Conservation (phyloP, 2,888 invertebrate species). For the Polymixis lichenea region DNA sequence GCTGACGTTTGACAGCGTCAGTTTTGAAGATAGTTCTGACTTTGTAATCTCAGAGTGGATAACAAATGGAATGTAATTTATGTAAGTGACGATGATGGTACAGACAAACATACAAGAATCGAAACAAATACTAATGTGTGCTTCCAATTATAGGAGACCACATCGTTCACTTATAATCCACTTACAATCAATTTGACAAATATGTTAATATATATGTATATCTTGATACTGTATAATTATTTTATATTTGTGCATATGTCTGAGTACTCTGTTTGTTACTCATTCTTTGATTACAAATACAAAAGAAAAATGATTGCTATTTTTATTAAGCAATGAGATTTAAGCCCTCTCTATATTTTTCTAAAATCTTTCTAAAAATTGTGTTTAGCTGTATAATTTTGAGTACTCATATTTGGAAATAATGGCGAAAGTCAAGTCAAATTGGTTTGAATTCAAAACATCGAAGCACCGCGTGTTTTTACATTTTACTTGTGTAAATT, state of each 20-base stretch:
- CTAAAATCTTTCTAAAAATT: background rate
- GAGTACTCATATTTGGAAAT: background rate
- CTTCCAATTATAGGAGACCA: background rate
- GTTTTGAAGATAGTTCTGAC: background rate
- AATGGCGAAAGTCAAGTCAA: slow-evolving; percentile 13
- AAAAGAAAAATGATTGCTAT: background rate
- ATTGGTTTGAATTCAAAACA: slow-evolving; percentile 12
- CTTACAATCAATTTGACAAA: background rate
- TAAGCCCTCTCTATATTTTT: background rate
- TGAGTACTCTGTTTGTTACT: slow-evolving; percentile 10
- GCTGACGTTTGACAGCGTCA: background rate
- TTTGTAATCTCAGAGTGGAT: background rate
- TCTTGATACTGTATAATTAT: background rate
- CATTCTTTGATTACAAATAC: background rate
- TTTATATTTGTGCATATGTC: slow-evolving; percentile 12
- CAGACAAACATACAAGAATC: background rate
- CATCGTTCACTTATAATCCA: background rate
- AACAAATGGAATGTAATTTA: background rate
- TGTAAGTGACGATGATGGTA: background rate
- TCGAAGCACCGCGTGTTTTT: background rate
- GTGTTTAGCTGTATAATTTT: background rate
- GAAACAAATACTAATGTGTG: background rate
- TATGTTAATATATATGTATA: background rate
- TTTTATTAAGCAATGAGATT: background rate
- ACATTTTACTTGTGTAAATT: too few species aligned